phyloP scores from a whole-genome alignment of 2,113 vertebrate species.

The Bufo gargarizans region DNA sequence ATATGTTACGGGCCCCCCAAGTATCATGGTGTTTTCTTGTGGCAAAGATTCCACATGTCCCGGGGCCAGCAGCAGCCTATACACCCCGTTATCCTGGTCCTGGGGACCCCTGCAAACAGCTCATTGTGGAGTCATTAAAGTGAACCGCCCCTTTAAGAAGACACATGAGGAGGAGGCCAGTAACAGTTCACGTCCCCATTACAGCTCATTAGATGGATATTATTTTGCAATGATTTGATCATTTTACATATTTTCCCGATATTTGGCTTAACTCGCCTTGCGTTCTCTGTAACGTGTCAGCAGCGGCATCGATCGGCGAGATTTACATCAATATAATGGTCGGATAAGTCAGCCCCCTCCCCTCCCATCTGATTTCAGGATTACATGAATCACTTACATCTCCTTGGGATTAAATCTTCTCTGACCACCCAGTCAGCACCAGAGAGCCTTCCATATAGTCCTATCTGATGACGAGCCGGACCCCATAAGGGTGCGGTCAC shows the following conservation, averaged over 20 bases:
- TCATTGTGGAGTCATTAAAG: no score
- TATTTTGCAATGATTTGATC: not conserved
- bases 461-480: no score
- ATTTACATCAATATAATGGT: constrained; percentile 19
- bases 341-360: not conserved
- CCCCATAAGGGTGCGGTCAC: no score
- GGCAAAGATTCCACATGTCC: no score
- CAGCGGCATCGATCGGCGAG: not conserved
- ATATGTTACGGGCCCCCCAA: no score
- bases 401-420: not conserved
- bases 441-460: no score
- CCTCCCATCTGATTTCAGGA: not conserved
- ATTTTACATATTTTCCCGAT: not conserved
- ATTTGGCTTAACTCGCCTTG: not conserved
- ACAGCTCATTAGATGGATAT: not conserved
- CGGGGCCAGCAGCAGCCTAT: no score
- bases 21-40: no score
- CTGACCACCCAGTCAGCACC: no score
- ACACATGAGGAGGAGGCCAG: not conserved
- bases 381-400: not conserved
- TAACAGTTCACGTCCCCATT: not conserved
- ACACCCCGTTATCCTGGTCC: no score
- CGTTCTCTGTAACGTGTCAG: not conserved
- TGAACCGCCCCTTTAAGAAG: not conserved
- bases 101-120: no score